Percentiles rank a stretch among this genome's conserved stretches.
phyloP scores from a whole-genome alignment of 2,888 invertebrate species.

The Drosophila mettleri region DNA sequence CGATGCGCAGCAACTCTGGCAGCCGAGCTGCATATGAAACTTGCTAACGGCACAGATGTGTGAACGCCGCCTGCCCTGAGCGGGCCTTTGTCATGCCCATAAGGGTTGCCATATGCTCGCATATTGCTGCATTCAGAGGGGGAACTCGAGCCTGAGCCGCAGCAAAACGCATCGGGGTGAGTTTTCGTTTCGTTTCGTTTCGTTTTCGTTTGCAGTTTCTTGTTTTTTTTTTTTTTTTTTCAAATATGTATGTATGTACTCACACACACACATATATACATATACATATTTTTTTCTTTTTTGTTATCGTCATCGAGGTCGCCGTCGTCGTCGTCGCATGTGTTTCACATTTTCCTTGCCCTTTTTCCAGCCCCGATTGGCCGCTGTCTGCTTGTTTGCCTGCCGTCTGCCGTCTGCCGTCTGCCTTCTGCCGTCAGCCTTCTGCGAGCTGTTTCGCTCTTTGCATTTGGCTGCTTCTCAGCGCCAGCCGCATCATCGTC shows the following conservation, averaged over 20 bases:
- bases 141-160: slow-evolving; percentile 34
- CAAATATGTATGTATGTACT: not conserved
- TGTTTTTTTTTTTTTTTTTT: too few relatives aligned
- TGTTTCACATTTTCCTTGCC: slow-evolving; percentile 79
- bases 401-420: too few relatives aligned
- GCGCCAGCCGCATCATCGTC: slow-evolving; percentile 43
- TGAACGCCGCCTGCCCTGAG: slow-evolving; percentile 10
- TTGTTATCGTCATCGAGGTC: slow-evolving; percentile 80
- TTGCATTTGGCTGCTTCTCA: slow-evolving; percentile 40
- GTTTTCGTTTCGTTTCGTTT: slow-evolving; percentile 70
- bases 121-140: slow-evolving; percentile 61
- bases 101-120: slow-evolving; percentile 78
- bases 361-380: slow-evolving; percentile 52
- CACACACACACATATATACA: not conserved
- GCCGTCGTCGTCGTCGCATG: slow-evolving; percentile 68
- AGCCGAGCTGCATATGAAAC: slow-evolving; percentile 15
- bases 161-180: slow-evolving; percentile 60
- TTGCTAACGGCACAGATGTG: slow-evolving; percentile 54
- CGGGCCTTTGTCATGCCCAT: slow-evolving; percentile 61
- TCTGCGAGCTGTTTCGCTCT: slow-evolving; percentile 22
- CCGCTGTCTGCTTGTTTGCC: slow-evolving; percentile 52
- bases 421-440: too few relatives aligned
- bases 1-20: slow-evolving; percentile 21
- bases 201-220: slow-evolving; percentile 54
- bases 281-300: slow-evolving; percentile 12